These are phyloP conservation scores for Cylas formicarius DNA, from an alignment of 1,140 invertebrate genomes.

Conservation along the genomic window DNA sequence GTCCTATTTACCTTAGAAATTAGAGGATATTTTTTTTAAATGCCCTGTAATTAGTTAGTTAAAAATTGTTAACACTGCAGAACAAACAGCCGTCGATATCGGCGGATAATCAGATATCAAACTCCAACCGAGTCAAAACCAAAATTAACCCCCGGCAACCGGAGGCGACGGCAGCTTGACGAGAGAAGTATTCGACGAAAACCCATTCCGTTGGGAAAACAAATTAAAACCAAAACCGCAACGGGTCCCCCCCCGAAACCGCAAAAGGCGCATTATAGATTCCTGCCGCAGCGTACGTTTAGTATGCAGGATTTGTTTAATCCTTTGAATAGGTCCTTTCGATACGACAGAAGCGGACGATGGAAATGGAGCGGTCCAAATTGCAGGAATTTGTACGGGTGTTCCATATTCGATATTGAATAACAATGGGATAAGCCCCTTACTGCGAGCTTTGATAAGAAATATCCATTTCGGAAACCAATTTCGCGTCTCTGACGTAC, in stretches of 20 bases:
- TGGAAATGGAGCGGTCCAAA: slow-evolving; percentile 21
- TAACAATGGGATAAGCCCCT: slow-evolving; percentile 26
- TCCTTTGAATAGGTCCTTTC: slow-evolving; percentile 21
- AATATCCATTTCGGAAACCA: slow-evolving; percentile 25
- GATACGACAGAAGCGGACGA: slow-evolving; percentile 23
- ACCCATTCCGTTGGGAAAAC: slow-evolving; percentile 18
- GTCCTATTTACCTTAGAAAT: too few relatives aligned
- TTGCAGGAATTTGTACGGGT: slow-evolving; percentile 24
- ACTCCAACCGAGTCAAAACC: too few relatives aligned
- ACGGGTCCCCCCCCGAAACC: too few relatives aligned
- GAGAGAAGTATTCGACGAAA: slow-evolving; percentile 13
- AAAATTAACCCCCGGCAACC: too few relatives aligned
- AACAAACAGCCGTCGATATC: too few relatives aligned
- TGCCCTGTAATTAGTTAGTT: too few relatives aligned
- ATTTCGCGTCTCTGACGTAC: slow-evolving; percentile 17
- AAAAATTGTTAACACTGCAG: too few relatives aligned
- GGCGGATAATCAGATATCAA: too few relatives aligned
- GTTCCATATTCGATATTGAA: slow-evolving; percentile 30
- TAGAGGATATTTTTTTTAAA: too few relatives aligned
- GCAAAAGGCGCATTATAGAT: not conserved
- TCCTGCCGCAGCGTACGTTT: not conserved
- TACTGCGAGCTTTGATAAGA: slow-evolving; percentile 24
- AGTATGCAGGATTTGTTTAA: slow-evolving; percentile 27
- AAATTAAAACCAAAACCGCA: slow-evolving; percentile 14
- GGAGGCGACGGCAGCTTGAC: too few relatives aligned